Evolutionary conservation across 2,888 invertebrate species (phyloP).

Genomic region (Ephialtes manifestator): DNA sequence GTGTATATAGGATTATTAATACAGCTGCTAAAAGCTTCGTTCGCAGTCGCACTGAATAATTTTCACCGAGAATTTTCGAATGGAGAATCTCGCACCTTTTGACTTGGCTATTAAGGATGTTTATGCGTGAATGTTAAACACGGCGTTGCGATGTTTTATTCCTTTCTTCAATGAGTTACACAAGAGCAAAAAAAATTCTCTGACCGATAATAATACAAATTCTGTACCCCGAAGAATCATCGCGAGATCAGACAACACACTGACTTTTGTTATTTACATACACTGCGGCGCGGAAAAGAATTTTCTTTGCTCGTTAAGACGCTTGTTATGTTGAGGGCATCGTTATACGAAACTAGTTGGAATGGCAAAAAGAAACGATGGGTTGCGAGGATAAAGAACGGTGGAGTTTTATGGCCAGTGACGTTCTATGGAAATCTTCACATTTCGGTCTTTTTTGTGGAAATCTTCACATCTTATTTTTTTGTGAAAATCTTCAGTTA

Average conservation of each 20-base stretch:
- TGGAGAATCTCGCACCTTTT: constrained; percentile 69
- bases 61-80: constrained; percentile 65
- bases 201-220: neutral
- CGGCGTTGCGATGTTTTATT: constrained; percentile 22
- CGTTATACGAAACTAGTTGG: constrained; percentile 47
- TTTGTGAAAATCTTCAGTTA: no score
- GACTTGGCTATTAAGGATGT: constrained; percentile 59
- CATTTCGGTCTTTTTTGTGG: neutral
- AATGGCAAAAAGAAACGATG: constrained; percentile 30
- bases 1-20: constrained; percentile 65
- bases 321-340: constrained; percentile 56
- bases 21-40: constrained; percentile 64
- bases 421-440: constrained; percentile 29
- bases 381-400: constrained; percentile 30
- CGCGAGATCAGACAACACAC: neutral
- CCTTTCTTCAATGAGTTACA: neutral
- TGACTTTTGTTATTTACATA: neutral
- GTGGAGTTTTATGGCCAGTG: constrained; percentile 11
- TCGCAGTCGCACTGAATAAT: constrained; percentile 70
- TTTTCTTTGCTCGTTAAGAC: constrained; percentile 43
- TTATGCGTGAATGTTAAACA: constrained; percentile 38
- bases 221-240: neutral
- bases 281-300: neutral
- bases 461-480: no score
- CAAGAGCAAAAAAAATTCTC: constrained; percentile 6